phyloP scores from a whole-genome alignment of 2,888 invertebrate species.

The Aspidiotus rigidus region DNA sequence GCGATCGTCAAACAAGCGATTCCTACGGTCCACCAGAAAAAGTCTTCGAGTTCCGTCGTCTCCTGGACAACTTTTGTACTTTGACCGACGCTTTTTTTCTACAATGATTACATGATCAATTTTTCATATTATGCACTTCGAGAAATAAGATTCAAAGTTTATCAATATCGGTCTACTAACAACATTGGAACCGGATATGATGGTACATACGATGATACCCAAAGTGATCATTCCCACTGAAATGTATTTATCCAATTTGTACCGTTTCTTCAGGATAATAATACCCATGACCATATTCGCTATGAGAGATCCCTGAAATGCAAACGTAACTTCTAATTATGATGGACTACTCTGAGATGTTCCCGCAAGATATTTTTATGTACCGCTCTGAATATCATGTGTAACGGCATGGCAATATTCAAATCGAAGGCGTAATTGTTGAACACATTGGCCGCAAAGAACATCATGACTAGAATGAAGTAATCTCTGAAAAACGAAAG shows the following conservation, averaged over 20 bases:
- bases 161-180: slow-evolving; percentile 34
- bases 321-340: slow-evolving; percentile 30
- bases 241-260: slow-evolving; percentile 72
- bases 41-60: slow-evolving; percentile 46
- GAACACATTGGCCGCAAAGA: slow-evolving; percentile 82
- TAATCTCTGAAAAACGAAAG: slow-evolving; percentile 54
- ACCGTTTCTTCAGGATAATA: slow-evolving; percentile 72
- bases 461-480: slow-evolving; percentile 70
- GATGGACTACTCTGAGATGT: neutral
- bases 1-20: slow-evolving; percentile 76
- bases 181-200: slow-evolving; percentile 69
- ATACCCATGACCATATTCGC: slow-evolving; percentile 95
- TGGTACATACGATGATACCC: slow-evolving; percentile 86
- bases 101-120: slow-evolving; percentile 11
- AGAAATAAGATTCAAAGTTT: slow-evolving; percentile 6
- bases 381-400: slow-evolving; percentile 95
- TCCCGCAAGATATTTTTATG: slow-evolving; percentile 41
- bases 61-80: slow-evolving; percentile 36
- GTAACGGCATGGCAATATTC: slow-evolving; percentile 94
- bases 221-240: slow-evolving; percentile 85
- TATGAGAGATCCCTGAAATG: slow-evolving; percentile 77
- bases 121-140: neutral
- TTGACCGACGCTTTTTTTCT: slow-evolving; percentile 38
- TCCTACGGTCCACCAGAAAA: slow-evolving; percentile 56
- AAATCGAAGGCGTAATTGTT: slow-evolving; percentile 94